phyloP scores from a whole-genome alignment of 2,797 vertebrate species.

The Smutsia gigantea region DNA sequence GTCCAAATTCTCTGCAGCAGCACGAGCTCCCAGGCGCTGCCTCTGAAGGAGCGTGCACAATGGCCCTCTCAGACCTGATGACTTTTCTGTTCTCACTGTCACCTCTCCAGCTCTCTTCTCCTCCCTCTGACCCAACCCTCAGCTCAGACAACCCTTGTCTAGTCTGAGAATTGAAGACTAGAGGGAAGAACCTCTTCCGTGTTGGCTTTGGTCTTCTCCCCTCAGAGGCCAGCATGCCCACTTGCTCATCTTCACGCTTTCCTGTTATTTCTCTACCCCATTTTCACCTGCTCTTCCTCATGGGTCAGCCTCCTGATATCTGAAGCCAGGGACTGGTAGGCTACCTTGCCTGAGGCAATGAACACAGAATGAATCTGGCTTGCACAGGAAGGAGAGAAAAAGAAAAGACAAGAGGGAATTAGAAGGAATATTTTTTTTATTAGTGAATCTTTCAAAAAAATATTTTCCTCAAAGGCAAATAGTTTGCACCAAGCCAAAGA shows the following conservation, averaged over 20 bases:
- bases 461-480: not conserved
- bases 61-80: not conserved
- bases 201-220: not conserved
- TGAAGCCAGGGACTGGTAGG: not conserved
- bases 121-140: not conserved
- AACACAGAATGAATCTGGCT: not conserved
- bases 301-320: not conserved
- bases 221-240: not conserved
- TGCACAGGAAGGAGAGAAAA: not conserved
- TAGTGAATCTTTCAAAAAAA: not conserved
- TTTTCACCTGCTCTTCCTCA: not conserved
- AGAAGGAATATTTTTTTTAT: not conserved
- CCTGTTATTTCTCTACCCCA: not conserved
- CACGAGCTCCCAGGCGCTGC: not conserved
- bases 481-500: not conserved
- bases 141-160: not conserved
- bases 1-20: not conserved
- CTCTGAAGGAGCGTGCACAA: not conserved
- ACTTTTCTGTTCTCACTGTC: not conserved
- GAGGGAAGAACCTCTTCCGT: not conserved
- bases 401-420: not conserved
- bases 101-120: not conserved
- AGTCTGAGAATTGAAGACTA: not conserved
- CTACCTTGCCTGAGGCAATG: not conserved
- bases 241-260: not conserved